Evolutionary conservation across 2,113 vertebrate genomes (phyloP).

Genomic region (Nesoenas mayeri): DNA sequence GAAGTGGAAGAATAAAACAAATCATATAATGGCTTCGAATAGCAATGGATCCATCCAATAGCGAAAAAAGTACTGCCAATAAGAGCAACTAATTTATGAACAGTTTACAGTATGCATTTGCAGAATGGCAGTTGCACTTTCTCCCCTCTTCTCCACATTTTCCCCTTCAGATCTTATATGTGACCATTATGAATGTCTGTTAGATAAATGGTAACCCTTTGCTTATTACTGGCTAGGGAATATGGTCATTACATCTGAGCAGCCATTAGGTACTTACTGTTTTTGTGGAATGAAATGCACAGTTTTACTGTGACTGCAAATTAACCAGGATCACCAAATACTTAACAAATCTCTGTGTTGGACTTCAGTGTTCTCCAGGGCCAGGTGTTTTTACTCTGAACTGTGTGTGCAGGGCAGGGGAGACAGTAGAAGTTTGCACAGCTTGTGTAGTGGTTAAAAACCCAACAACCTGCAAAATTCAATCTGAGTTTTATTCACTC

Average conservation of each 20-base stretch:
- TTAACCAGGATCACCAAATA: background rate
- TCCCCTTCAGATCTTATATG: background rate
- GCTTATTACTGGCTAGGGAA: background rate
- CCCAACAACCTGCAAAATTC: rapidly evolving
- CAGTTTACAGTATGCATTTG: background rate
- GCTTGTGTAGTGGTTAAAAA: background rate
- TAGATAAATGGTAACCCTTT: background rate
- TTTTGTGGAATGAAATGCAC: background rate
- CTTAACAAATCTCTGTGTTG: background rate
- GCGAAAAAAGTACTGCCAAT: background rate
- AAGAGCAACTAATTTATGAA: background rate
- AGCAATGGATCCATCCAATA: background rate
- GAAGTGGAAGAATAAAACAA: background rate
- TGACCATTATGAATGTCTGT: background rate
- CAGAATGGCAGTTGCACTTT: background rate
- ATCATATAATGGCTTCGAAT: background rate
- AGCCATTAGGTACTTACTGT: background rate
- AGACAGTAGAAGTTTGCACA: background rate
- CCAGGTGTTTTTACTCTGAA: background rate
- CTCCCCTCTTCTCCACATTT: background rate
- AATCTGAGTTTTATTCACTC: background rate
- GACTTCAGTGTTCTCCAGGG: background rate
- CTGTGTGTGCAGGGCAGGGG: background rate
- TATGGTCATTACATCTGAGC: background rate
- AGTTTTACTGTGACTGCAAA: background rate